Evolutionary conservation across 2,797 vertebrate species (phyloP).

Genomic region (Euphonia xanthogaster): DNA sequence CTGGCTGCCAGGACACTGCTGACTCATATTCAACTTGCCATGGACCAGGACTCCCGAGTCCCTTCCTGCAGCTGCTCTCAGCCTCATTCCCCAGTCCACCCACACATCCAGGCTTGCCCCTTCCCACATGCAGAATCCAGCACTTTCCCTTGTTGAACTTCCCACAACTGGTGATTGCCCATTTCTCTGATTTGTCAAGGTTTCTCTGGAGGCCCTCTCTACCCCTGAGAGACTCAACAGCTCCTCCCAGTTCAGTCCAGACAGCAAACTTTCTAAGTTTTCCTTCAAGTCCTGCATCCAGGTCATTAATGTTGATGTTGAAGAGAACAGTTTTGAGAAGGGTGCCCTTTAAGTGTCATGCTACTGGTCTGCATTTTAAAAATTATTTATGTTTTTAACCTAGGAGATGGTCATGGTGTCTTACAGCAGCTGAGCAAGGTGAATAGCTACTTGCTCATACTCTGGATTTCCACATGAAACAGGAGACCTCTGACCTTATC

Average conservation of each 20-base stretch:
- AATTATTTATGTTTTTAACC: neutral
- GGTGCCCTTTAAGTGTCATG: neutral
- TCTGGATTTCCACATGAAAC: neutral
- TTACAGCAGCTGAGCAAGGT: neutral
- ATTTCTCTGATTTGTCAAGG: neutral
- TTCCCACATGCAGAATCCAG: neutral
- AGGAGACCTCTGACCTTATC: neutral
- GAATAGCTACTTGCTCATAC: neutral
- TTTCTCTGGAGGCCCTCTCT: neutral
- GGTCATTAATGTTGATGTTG: neutral
- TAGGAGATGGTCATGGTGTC: neutral
- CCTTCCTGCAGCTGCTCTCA: neutral
- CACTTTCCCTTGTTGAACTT: neutral
- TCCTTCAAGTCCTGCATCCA: neutral
- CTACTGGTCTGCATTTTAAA: neutral
- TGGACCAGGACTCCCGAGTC: neutral
- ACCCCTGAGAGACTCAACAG: neutral
- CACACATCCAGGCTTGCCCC: neutral
- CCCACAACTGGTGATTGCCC: rapidly evolving
- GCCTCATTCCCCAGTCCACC: neutral
- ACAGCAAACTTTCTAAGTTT: neutral
- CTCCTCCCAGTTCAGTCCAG: neutral
- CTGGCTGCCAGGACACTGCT: neutral
- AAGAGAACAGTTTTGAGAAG: neutral
- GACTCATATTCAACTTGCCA: neutral